Evolutionary conservation across 2,113 vertebrate species (phyloP).

Genomic region (Myrmecophaga tridactyla): DNA sequence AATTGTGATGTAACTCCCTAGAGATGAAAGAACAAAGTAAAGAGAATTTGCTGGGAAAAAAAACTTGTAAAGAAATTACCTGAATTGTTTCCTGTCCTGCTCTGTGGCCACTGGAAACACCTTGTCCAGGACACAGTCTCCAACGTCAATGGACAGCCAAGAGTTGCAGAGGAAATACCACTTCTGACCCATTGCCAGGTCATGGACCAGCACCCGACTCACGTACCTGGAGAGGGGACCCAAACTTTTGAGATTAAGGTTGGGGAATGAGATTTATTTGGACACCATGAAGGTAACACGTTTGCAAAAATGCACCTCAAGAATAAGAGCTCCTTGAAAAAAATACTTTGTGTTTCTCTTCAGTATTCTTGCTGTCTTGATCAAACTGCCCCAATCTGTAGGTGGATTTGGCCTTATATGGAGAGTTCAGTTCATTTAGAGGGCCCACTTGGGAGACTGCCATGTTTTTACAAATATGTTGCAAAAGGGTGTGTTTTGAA

Average conservation of each 20-base stretch:
- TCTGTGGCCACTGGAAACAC: slow-evolving; percentile 93
- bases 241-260: neutral
- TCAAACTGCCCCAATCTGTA: neutral
- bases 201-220: slow-evolving; percentile 91
- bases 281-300: neutral
- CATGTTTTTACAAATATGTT: neutral
- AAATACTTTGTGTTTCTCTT: neutral
- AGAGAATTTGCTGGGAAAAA: neutral
- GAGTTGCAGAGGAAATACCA: slow-evolving; percentile 97
- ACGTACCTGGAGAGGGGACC: slow-evolving; percentile 88
- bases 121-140: slow-evolving; percentile 92
- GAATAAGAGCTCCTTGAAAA: neutral
- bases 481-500: neutral
- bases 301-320: neutral
- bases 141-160: slow-evolving; percentile 92
- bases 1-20: neutral
- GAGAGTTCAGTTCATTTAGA: neutral
- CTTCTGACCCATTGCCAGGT: slow-evolving; percentile 88
- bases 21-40: neutral
- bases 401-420: neutral
- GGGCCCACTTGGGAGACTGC: neutral
- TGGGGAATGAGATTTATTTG: neutral
- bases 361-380: neutral
- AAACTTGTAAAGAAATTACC: slow-evolving; percentile 80
- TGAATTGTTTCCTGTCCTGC: slow-evolving; percentile 92